phyloP scores from a whole-genome alignment of 2,888 invertebrate species.

The Argyresthia albistria region DNA sequence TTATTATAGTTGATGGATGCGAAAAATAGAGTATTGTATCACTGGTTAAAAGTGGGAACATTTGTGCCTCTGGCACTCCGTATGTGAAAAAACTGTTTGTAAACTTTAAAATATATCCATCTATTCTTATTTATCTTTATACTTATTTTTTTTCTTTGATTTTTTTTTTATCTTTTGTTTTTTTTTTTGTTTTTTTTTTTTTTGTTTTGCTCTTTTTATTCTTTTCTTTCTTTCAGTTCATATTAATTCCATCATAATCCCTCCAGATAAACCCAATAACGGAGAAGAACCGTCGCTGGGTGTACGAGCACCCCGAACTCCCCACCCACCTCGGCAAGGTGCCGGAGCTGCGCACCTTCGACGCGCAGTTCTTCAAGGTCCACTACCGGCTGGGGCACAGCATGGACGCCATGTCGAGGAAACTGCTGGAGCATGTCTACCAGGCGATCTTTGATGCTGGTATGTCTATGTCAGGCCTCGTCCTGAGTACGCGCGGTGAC shows the following conservation, averaged over 20 bases:
- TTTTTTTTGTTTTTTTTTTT: too few relatives aligned
- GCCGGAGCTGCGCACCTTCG: constrained; percentile 73
- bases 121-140: background rate
- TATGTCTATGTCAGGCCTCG: too few relatives aligned
- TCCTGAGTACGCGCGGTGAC: too few relatives aligned
- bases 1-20: too few relatives aligned
- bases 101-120: background rate
- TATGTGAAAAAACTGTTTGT: too few relatives aligned
- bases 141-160: background rate
- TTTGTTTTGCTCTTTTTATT: too few relatives aligned
- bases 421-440: constrained; percentile 79
- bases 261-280: constrained; percentile 72
- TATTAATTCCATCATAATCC: background rate
- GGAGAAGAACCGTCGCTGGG: constrained; percentile 58
- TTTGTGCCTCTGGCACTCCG: too few relatives aligned
- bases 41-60: too few relatives aligned
- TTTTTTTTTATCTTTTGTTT: too few relatives aligned
- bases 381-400: constrained; percentile 72
- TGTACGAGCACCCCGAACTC: constrained; percentile 44
- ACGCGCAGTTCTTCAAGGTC: constrained; percentile 79
- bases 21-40: too few relatives aligned
- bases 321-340: constrained; percentile 77
- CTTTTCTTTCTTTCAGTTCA: background rate
- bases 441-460: constrained; percentile 82
- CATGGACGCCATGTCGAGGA: constrained; percentile 71